These are phyloP conservation scores for Drosophila percnosoma DNA, from an alignment of 2,888 invertebrate species.

Conservation along the genomic window DNA sequence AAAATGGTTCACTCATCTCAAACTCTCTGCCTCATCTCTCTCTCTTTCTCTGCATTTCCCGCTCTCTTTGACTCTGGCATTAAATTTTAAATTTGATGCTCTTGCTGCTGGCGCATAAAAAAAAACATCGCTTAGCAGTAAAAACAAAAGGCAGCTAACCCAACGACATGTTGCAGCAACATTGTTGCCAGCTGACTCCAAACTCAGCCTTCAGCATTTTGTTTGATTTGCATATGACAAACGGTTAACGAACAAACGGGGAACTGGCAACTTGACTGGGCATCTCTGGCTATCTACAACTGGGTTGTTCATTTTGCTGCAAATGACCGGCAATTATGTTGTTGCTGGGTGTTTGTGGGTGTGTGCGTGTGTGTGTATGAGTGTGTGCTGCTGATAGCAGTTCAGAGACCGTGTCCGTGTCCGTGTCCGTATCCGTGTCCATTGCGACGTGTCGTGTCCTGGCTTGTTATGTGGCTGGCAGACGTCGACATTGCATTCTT, in stretches of 20 bases:
- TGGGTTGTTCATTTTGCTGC: constrained; percentile 72
- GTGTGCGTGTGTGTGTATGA: constrained; percentile 22
- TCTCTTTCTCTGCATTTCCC: neutral
- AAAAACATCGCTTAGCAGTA: constrained; percentile 59
- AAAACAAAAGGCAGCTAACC: constrained; percentile 45
- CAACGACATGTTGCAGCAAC: constrained; percentile 72
- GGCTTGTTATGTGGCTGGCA: constrained; percentile 76
- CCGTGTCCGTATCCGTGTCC: constrained; percentile 41
- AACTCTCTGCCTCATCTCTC: neutral
- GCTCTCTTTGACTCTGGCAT: constrained; percentile 20
- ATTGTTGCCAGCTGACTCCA: constrained; percentile 58
- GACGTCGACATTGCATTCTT: constrained; percentile 75
- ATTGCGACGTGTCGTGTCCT: constrained; percentile 61
- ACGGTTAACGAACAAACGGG: constrained; percentile 19
- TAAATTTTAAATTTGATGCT: constrained; percentile 51
- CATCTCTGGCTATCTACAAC: constrained; percentile 15
- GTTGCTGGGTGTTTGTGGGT: constrained; percentile 41
- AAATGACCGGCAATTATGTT: constrained; percentile 83
- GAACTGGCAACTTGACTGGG: constrained; percentile 8
- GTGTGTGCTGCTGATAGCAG: constrained; percentile 56
- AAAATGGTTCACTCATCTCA: constrained; percentile 27
- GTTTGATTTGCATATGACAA: constrained; percentile 80
- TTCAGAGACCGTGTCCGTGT: constrained; percentile 34
- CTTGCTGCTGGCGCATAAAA: constrained; percentile 30
- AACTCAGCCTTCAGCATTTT: constrained; percentile 37